Evolutionary conservation across 1,140 invertebrate genomes (phyloP).

Genomic region (Pantala flavescens): DNA sequence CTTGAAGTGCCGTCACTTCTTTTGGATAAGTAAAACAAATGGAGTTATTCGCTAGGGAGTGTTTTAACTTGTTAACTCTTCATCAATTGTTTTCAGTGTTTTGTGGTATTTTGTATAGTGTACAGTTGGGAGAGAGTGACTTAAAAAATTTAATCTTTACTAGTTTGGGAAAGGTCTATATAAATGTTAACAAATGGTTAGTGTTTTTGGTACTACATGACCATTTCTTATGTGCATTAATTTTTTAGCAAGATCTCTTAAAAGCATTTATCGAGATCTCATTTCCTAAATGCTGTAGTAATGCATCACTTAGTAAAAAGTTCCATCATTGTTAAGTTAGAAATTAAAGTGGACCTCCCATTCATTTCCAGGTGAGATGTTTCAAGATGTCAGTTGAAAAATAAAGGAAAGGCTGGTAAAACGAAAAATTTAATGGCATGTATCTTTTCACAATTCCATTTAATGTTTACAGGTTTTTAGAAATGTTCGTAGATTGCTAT

Average conservation of each 20-base stretch:
- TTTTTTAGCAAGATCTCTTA: neutral
- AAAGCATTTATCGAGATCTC: neutral
- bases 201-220: neutral
- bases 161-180: neutral
- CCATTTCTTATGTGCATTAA: constrained; percentile 7
- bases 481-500: neutral
- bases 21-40: neutral
- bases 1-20: neutral
- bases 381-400: neutral
- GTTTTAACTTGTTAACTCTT: constrained; percentile 7
- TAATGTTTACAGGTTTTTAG: neutral
- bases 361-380: neutral
- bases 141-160: neutral
- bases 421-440: neutral
- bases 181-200: neutral
- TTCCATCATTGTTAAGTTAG: neutral
- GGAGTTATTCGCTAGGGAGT: neutral
- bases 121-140: neutral
- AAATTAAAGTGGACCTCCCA: neutral
- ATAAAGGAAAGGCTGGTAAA: neutral
- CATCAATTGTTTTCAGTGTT: constrained; percentile 7
- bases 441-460: constrained; percentile 3
- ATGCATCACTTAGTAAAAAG: neutral
- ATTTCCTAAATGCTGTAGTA: neutral
- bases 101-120: neutral